Base-by-base conservation (phyloP, 2,888 invertebrate species). In the Linyphia triangularis region DNA sequence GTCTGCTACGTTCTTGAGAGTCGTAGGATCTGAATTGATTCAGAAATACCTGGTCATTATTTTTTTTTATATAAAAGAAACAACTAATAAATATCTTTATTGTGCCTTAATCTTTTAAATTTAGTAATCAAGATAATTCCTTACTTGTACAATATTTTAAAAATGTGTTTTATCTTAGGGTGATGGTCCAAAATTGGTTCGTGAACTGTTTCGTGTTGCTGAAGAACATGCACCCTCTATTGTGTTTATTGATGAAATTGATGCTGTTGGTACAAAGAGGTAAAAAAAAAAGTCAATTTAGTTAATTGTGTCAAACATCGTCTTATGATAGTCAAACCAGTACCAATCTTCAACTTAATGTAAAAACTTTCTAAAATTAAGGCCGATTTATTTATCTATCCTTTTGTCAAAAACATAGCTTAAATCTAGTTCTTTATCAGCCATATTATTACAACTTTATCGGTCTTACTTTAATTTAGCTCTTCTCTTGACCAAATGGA, bases 141-240 rank as follows among this genome's bases (percentile, higher is more conserved):
- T 63, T n/a, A n/a, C n/a, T 2, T 28, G 30, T n/a, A n/a, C n/a
- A n/a, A 28, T n/a, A n/a, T 19, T 65, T 19, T 65, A 7, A 30
- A 40, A 40, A 40, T n/a, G 61, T 24, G 24, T 81, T 51, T 37
- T 69, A n/a, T 40, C 13, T 78, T 22, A 96, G 95, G 99, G 99
- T 90, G 99, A 99, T 94, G 99, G 99, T 0, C 99, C 99, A 0
- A 99, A 99, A 93, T 94, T 99, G 89, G 99, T 99, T 0, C 94
- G 99, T 83, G 99, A 99, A 92, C 93, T 99, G 89, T 99, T 99
- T 93, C 94, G 99, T 91, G 99, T 99, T n/a, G 99, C 99, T 0
- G 99, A 99, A 92, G 99, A 99, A 92, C 98, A 99, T 94, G 99
- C 99, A 0, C 99, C 99, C 0, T 99, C 99, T 0, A 99, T 99